A percentile compares a stretch with the other conserved stretches of the same genome.
phyloP scores from a whole-genome alignment of 2,113 vertebrate genomes.

The Ahaetulla prasina region DNA sequence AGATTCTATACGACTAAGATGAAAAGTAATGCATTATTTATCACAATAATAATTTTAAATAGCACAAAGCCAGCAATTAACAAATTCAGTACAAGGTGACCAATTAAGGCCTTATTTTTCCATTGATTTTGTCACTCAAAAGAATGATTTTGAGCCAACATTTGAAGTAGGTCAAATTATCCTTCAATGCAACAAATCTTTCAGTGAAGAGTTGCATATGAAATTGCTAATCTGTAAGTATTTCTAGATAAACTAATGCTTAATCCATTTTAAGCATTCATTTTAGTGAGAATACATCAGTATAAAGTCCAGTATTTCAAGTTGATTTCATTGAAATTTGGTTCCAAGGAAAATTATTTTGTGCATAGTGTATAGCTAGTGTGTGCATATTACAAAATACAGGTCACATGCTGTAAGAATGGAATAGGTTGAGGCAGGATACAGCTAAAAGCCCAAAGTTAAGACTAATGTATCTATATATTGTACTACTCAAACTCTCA shows the following conservation, averaged over 20 bases:
- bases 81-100: no score
- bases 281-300: background rate
- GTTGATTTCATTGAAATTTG: background rate
- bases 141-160: background rate
- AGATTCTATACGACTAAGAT: background rate
- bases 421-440: background rate
- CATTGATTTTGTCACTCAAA: background rate
- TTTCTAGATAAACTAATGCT: background rate
- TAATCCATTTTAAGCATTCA: no score
- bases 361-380: background rate
- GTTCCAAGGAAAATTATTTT: background rate
- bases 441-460: background rate
- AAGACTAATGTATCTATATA: background rate
- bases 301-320: background rate
- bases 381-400: background rate
- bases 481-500: background rate
- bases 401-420: background rate
- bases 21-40: background rate
- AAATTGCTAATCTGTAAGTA: background rate
- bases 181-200: background rate
- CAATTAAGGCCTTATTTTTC: background rate
- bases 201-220: slow-evolving; percentile 11
- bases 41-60: background rate
- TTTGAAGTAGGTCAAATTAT: background rate
- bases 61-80: background rate